Conservation (phyloP, 1,140 invertebrate species). For the Macrotrachela quadricornifera region DNA sequence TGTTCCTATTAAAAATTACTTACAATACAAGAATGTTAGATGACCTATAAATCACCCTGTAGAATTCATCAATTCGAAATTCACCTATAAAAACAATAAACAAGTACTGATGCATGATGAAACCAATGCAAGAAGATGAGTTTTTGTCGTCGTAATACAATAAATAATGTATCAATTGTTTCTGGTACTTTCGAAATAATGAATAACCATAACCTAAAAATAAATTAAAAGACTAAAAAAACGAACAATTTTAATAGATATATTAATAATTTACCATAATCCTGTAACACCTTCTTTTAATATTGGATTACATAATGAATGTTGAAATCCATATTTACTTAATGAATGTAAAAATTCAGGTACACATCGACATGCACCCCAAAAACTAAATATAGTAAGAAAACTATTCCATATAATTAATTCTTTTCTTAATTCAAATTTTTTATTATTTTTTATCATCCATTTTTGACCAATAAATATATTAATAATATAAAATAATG, state of each 20-base stretch:
- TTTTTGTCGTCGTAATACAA: background rate
- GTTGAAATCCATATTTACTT: slow-evolving; percentile 63
- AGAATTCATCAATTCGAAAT: too few species aligned
- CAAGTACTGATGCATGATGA: background rate
- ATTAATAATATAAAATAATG: slow-evolving; percentile 68
- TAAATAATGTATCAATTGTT: too few species aligned
- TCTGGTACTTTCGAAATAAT: too few species aligned
- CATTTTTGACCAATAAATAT: slow-evolving; percentile 75
- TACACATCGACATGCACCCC: slow-evolving; percentile 47
- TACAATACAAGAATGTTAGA: too few species aligned
- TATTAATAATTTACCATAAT: too few species aligned
- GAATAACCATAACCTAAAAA: too few species aligned
- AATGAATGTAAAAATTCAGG: slow-evolving; percentile 57
- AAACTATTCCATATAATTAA: slow-evolving; percentile 73
- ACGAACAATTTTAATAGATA: too few species aligned
- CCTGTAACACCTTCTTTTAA: too few species aligned
- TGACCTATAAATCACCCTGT: too few species aligned
- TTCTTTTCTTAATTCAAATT: slow-evolving; percentile 60
- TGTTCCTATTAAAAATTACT: too few species aligned
- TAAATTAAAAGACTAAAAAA: too few species aligned
- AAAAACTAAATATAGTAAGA: slow-evolving; percentile 74
- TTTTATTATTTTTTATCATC: slow-evolving; percentile 68
- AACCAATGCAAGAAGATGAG: background rate
- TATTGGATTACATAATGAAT: slow-evolving; percentile 82
- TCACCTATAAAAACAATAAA: too few species aligned